Evolutionary conservation across 2,797 vertebrate species (phyloP).

Genomic region (Microctenopoma stevenorrisi): DNA sequence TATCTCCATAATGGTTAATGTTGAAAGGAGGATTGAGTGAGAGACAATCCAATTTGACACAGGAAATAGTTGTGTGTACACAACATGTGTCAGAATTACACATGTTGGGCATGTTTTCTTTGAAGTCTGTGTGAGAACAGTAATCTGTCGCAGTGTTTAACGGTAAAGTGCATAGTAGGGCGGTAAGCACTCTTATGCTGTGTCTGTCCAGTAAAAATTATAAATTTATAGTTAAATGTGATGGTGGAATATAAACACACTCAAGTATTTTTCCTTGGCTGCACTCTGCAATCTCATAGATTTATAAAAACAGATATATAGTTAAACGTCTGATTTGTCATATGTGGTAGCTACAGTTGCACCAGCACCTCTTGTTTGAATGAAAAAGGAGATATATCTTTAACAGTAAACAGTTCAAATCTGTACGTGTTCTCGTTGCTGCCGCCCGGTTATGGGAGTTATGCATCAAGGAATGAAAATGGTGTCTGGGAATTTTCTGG

Average conservation of each 20-base stretch:
- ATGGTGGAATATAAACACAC: conserved; percentile 1
- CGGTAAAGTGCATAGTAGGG: conserved; percentile 18
- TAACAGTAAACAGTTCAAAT: not conserved
- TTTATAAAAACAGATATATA: not conserved
- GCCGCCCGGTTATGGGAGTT: not conserved
- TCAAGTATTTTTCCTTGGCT: not conserved
- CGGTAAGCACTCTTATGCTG: not conserved
- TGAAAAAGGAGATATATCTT: not conserved
- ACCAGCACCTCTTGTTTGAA: not conserved
- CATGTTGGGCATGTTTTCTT: conserved; percentile 24
- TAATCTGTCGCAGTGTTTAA: conserved; percentile 15
- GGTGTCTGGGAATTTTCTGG: conserved; percentile 25
- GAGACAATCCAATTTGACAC: conserved; percentile 31
- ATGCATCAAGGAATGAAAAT: conserved; percentile 6
- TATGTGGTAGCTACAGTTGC: not conserved
- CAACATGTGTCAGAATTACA: conserved; percentile 34
- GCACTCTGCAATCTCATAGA: not conserved
- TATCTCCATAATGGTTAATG: not conserved
- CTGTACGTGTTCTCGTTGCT: not conserved
- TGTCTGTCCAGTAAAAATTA: not conserved
- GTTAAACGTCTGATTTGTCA: not conserved
- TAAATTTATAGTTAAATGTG: not conserved
- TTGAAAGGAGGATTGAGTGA: conserved; percentile 21
- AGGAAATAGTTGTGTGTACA: conserved; percentile 13
- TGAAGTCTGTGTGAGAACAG: conserved; percentile 51